Percentiles rank a stretch among this genome's conserved stretches.
Conservation (phyloP, 1,140 invertebrate genomes). For the Orchesella cincta region DNA sequence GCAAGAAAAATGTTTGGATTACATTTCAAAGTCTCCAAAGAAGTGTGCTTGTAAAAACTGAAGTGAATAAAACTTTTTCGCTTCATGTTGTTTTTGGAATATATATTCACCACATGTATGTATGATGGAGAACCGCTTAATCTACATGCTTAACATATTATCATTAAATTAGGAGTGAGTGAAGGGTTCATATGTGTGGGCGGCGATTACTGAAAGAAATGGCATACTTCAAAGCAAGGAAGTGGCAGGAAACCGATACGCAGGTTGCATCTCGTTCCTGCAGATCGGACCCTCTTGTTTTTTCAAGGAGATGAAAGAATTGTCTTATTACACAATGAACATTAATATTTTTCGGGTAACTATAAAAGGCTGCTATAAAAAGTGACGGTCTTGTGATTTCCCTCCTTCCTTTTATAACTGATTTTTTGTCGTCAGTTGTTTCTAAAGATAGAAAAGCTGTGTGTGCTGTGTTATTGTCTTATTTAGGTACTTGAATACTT, state of each 20-base stretch:
- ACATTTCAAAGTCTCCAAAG: background rate
- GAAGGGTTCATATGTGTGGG: slow-evolving; percentile 6
- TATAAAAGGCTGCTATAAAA: background rate
- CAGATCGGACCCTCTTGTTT: background rate
- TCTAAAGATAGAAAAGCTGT: background rate
- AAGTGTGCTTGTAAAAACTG: background rate
- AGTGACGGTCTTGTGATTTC: background rate
- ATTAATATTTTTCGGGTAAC: background rate
- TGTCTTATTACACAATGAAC: background rate
- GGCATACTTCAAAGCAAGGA: background rate
- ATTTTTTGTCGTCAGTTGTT: background rate
- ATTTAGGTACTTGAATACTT: background rate
- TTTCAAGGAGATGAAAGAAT: background rate
- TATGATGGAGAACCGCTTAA: too few species aligned
- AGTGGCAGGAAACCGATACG: background rate
- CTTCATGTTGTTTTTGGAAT: background rate
- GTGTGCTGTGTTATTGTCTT: background rate
- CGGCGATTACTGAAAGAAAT: background rate
- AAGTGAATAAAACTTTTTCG: background rate
- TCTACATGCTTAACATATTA: too few species aligned
- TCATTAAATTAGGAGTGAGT: background rate
- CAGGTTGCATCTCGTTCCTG: background rate
- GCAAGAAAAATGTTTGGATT: background rate
- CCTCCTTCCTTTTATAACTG: too few species aligned
- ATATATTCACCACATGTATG: too few species aligned